phyloP scores from a whole-genome alignment of 1,140 invertebrate genomes.

The Melanaphis sacchari region DNA sequence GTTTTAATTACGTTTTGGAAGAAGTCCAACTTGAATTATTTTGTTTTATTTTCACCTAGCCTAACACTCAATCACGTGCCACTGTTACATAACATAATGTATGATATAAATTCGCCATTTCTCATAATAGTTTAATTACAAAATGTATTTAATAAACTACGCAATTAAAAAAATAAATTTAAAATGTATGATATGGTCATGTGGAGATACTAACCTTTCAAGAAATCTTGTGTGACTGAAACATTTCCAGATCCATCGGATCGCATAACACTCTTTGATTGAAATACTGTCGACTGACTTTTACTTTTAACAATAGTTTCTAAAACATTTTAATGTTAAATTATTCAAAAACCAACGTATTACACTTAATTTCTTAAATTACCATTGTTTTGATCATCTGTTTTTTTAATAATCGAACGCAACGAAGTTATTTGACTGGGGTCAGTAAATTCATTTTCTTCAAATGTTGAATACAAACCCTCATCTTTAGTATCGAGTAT shows the following conservation, averaged over 20 bases:
- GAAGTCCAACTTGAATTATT: background rate
- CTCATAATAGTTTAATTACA: background rate
- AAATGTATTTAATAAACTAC: background rate
- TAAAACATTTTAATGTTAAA: background rate
- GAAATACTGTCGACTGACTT: conserved; percentile 59
- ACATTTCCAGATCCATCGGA: conserved; percentile 61
- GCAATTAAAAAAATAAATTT: background rate
- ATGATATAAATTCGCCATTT: background rate
- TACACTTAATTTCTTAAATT: background rate
- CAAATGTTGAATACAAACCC: conserved; percentile 40
- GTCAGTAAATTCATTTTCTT: conserved; percentile 43
- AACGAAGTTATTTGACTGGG: background rate
- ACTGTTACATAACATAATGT: background rate
- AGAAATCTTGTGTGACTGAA: conserved; percentile 61
- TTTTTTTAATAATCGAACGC: conserved; percentile 61
- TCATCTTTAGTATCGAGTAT: conserved; percentile 59
- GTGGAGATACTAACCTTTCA: conserved; percentile 60
- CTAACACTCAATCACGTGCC: background rate
- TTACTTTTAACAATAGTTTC: conserved; percentile 49
- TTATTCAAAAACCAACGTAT: background rate
- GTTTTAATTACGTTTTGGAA: conserved; percentile 50
- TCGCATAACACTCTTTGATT: conserved; percentile 60
- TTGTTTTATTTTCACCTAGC: conserved; percentile 46
- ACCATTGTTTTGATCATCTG: conserved; percentile 29
- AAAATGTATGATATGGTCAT: background rate